Evolutionary conservation across 2,888 invertebrate genomes (phyloP).

Genomic region (Drosophila siamana): DNA sequence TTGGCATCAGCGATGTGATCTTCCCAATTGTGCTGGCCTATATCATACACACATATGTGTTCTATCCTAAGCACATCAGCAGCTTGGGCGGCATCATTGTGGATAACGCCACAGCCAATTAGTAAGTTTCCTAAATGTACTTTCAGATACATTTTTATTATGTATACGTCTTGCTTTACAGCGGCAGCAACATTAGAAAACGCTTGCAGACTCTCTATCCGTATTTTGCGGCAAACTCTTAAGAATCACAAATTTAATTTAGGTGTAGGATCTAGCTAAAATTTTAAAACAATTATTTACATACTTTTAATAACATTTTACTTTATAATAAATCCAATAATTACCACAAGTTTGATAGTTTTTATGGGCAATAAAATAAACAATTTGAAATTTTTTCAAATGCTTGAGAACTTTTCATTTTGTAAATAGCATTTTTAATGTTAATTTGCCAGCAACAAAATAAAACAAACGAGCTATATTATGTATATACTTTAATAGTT

Average conservation of each 20-base stretch:
- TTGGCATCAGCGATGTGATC: constrained; percentile 36
- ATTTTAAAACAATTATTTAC: too few relatives aligned
- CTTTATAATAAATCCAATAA: too few relatives aligned
- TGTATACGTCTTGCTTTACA: constrained; percentile 7
- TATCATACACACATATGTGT: constrained; percentile 54
- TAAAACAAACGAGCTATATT: constrained; percentile 3
- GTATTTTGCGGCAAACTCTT: background rate
- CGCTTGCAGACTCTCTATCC: constrained; percentile 24
- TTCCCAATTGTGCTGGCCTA: constrained; percentile 47
- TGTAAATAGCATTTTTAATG: background rate
- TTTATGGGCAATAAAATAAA: background rate
- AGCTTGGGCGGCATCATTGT: constrained; percentile 42
- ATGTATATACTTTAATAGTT: constrained; percentile 8
- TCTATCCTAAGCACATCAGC: constrained; percentile 39
- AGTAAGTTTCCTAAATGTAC: constrained; percentile 38
- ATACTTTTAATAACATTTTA: too few relatives aligned
- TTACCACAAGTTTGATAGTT: background rate
- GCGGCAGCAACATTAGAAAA: constrained; percentile 40
- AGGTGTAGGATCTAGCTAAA: too few relatives aligned
- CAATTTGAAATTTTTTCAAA: too few relatives aligned
- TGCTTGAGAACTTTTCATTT: background rate
- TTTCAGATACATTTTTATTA: background rate
- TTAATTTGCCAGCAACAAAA: too few relatives aligned
- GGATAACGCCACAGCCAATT: constrained; percentile 49
- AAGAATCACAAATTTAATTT: background rate